Evolutionary conservation across 2,113 vertebrate genomes (phyloP).

Genomic region (Chrysemys picta): DNA sequence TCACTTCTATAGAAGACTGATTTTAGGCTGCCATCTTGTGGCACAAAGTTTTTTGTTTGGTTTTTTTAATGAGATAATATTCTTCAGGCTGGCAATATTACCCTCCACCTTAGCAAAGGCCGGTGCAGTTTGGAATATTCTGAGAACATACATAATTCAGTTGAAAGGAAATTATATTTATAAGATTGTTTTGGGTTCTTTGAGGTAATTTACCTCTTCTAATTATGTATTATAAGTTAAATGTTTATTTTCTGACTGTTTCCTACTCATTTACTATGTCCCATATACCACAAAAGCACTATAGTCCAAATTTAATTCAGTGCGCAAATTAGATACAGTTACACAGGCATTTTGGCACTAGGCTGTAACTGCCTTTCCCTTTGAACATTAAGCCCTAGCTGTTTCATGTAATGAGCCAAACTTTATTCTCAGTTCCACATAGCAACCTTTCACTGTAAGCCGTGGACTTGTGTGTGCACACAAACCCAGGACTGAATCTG

Average conservation of each 20-base stretch:
- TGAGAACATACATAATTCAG: not conserved
- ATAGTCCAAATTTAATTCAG: not conserved
- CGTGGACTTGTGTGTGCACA: not conserved
- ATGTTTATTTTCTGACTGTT: not conserved
- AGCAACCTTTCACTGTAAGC: not conserved
- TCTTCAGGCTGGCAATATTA: not conserved
- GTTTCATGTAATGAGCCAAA: not conserved
- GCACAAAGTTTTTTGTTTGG: not conserved
- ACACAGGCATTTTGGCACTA: not conserved
- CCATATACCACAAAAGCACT: not conserved
- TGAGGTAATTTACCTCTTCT: not conserved
- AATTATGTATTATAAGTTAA: not conserved
- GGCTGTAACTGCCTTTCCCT: not conserved
- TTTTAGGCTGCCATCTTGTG: slow-evolving; percentile 75
- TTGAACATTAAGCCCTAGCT: not conserved
- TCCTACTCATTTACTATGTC: not conserved
- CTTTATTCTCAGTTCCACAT: not conserved
- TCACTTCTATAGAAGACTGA: slow-evolving; percentile 29
- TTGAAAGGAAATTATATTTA: not conserved
- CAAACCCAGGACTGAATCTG: not conserved
- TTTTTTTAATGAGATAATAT: not conserved
- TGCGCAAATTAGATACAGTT: not conserved
- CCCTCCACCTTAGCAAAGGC: not conserved
- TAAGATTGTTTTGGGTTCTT: not conserved
- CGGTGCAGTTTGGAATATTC: not conserved